Base-by-base conservation (phyloP, 1,140 invertebrate species). In the Euschistus heros region DNA sequence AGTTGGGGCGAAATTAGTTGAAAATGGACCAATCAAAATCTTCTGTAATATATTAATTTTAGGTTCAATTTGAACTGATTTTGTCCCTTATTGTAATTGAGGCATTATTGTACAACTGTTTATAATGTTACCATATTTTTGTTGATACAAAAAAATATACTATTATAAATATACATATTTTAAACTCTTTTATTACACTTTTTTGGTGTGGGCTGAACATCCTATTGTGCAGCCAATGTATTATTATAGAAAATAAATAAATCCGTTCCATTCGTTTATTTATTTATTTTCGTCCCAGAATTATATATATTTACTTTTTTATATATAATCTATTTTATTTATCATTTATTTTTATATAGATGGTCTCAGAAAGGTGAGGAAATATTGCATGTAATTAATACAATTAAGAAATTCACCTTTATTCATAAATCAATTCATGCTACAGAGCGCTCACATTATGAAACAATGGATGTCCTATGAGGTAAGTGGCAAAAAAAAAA, bases 221-320 rank as follows among this genome's bases (percentile, higher is more conserved):
- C 33, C 30, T 50, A 64, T 42, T 26, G 47, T 64, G 55, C 63
- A 27, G 18, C 24, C 20, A 18, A 6, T 57, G 54, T 57, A 57
- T 57, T 57, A 57, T 57, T 57, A 57, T 57, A 57, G 54, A 57
- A 55, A 64, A 64, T 64, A 54, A 64, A 64, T 33, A 64, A 64
- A 64, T 64, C 63, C 63, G 63, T 64, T 64, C 63, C 63, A 64
- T 22, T 7, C 47, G 22, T 50, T 18, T 18, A 20, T 50, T 50
- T 4, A n/a, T 50, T 22, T 6, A 18, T 20, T 22, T 22, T 10
- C n/a, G 10, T 1, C n/a, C 47, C 17, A 17, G 17, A 44, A 44
- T 44, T 10, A 8, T 50, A 50, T 7, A 4, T 1, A 10, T 2
- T 37, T 10, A 6, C 3, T 37, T 37, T 37, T 37, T 37, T 4